Evolutionary conservation across 2,888 invertebrate genomes (phyloP).

Genomic region (Cephus spinipes): DNA sequence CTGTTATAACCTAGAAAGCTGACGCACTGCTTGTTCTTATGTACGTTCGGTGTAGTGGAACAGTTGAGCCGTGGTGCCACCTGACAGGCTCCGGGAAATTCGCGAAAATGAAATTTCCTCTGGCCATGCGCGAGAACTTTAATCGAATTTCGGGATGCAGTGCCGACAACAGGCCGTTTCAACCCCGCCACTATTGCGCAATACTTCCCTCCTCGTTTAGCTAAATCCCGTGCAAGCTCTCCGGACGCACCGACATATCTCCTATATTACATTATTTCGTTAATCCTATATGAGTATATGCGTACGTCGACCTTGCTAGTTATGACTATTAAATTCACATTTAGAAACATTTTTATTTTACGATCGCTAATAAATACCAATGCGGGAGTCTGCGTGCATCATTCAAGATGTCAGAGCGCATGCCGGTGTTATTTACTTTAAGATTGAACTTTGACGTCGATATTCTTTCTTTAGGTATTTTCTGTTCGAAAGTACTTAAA

Average conservation of each 20-base stretch:
- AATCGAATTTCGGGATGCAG: conserved; percentile 50
- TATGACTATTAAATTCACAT: neutral
- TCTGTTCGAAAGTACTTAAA: neutral
- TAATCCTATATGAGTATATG: neutral
- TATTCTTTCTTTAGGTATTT: neutral
- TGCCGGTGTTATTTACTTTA: neutral
- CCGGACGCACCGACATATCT: neutral
- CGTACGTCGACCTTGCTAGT: neutral
- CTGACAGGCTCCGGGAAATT: conserved; percentile 59
- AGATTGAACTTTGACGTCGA: neutral
- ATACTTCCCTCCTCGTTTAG: conserved; percentile 25
- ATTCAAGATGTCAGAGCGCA: neutral
- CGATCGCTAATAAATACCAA: neutral
- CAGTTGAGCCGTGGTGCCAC: conserved; percentile 57
- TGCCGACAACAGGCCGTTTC: conserved; percentile 1
- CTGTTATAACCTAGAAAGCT: conserved; percentile 49
- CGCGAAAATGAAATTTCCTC: conserved; percentile 58
- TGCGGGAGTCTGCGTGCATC: neutral
- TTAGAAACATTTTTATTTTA: neutral
- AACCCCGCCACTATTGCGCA: conserved; percentile 12
- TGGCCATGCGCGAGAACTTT: conserved; percentile 57
- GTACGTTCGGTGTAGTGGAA: conserved; percentile 8
- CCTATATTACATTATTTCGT: neutral
- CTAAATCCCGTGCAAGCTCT: conserved; percentile 15
- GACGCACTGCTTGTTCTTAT: conserved; percentile 1